Evolutionary conservation across 2,888 invertebrate species (phyloP).

Genomic region (Phyto melanocephala): DNA sequence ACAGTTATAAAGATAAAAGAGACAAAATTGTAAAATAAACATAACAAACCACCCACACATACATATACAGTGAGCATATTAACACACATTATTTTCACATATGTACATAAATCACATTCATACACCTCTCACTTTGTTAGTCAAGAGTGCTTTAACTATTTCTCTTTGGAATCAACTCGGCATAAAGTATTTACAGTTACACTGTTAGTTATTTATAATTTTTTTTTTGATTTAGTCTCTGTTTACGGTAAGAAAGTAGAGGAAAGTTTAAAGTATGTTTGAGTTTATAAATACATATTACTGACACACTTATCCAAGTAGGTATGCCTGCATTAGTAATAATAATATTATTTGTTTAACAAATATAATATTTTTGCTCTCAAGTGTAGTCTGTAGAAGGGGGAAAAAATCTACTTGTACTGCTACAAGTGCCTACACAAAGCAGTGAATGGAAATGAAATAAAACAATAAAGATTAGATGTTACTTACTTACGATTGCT

Average conservation of each 20-base stretch:
- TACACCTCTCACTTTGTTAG: not conserved
- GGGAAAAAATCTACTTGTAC: not conserved
- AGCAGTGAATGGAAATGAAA: not conserved
- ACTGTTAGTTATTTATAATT: too few species aligned
- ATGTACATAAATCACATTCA: too few species aligned
- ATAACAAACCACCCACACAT: not conserved
- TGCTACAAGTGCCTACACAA: not conserved
- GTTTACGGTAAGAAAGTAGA: too few species aligned
- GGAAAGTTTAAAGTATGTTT: not conserved
- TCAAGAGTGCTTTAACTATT: not conserved
- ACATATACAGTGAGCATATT: too few species aligned
- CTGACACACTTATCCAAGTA: not conserved
- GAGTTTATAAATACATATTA: conserved; percentile 13
- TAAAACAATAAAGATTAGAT: not conserved
- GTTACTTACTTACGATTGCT: not conserved
- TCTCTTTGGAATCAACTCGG: not conserved
- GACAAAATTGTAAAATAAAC: not conserved
- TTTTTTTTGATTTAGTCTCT: too few species aligned
- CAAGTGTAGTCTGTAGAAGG: conserved; percentile 41
- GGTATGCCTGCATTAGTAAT: not conserved
- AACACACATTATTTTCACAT: too few species aligned
- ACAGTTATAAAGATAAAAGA: not conserved
- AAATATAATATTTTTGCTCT: conserved; percentile 33
- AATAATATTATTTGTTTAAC: conserved; percentile 40
- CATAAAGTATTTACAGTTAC: not conserved